Base-by-base conservation (phyloP, 2,888 invertebrate species). In the Trichopoda pennipes region DNA sequence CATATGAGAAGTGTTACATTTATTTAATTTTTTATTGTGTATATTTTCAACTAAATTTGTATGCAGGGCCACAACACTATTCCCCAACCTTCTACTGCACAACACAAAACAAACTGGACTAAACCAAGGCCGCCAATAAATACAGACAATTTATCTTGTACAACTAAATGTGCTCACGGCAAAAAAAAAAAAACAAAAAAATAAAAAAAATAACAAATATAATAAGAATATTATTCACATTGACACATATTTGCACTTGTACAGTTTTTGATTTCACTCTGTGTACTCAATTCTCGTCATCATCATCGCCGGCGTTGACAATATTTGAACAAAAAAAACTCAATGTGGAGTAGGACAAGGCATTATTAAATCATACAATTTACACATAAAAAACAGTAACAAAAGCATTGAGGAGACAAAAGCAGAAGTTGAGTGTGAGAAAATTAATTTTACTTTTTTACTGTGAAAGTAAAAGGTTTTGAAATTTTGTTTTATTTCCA, bases 291-390 rank as follows among this genome's bases (percentile, higher is more conserved):
- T 81, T 64, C 58, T 56, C 61, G 28, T 58, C 23, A 58, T 12
- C 44, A 44, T 74, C 58, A 63, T 60, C 44, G 16, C 44, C 42
- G 28, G n/a, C 32, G 35, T 28, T 16, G 12, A 35, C 21, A 64
- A 32, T 49, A 21, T 60, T 77, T 38, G 38, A 23, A 38, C 47
- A 38, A 60, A 64, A n/a, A 28, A 64, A 38, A 28, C 14, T 0
- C 17, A 69, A 74, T 64, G 44, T 74, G 38, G 73, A 81, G 81
- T 81, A 81, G 81, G 77, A 63, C 81, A 81, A 47, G 75, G 75
- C 55, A 32, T 47, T 70, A 70, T 70, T 78, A 78, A 70, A 78
- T 78, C 76, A 76, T 76, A 69, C 16, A 44, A n/a, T 42, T 55
- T 23, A 23, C 1, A 21, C 2, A 68, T 42, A 16, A 61, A 28